Base-by-base conservation (phyloP, 2,797 vertebrate genomes). In the Coregonus sp. region DNA sequence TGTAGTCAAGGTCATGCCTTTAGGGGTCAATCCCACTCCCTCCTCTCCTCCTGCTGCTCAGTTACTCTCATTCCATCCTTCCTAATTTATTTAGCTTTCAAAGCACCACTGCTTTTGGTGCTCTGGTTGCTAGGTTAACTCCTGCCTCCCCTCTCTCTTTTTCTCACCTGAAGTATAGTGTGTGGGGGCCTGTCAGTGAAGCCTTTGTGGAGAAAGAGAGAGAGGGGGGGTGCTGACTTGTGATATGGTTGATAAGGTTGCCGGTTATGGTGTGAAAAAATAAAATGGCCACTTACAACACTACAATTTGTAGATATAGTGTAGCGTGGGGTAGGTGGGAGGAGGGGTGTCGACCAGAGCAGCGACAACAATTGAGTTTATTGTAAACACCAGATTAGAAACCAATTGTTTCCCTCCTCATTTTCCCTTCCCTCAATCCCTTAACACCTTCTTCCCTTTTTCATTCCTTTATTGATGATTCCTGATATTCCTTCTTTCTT, bases 401-500 rank as follows among this genome's bases (percentile, higher is more conserved):
- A 50, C 37, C 6, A 3, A 59, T 72, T n/a, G 52, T 72, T 72
- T 72, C 15, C 59, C 20, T 61, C 20, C 56, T 59, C 56, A 20
- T 12, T 29, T 50, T 18, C 70, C 20, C 11, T 25, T 31, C 12
- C 4, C 7, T 33, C 51, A 33, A 16, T 54, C 29, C 20, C 51
- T 52, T 52, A 20, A 25, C n/a, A 25, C 67, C 12, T 52, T 51
- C 18, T 71, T 25, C 5, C 12, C 47, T 54, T 16, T 66, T 33
- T 66, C 29, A 31, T 31, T 66, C 20, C 25, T 69, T n/a, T 50
- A 12, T 50, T 71, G 50, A 72, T 72, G 70, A 33, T 72, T 54
- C 70, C 70, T 35, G 70, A 56, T 72, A 72, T 72, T 72, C 51
- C 51, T 75, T 63, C 63, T 69, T 25, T 75, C 61, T 80, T 73